Evolutionary conservation across 2,113 vertebrate species (phyloP).

Genomic region (Passer montanus): DNA sequence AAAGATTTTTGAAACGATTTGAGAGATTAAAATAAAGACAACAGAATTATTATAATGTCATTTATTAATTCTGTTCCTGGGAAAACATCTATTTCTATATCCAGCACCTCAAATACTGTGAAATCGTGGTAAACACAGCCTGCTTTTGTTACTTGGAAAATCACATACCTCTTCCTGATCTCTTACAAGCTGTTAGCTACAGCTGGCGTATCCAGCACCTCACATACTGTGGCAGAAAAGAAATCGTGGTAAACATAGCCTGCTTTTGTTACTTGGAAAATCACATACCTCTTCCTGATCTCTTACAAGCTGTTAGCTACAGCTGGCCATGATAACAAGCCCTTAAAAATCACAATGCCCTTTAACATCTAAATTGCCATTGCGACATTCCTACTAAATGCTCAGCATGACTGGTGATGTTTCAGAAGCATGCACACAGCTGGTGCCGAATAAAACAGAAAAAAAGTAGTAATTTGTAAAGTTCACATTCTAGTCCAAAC

Average conservation of each 20-base stretch:
- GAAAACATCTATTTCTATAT: slow-evolving; percentile 24
- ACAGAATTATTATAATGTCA: not conserved
- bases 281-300: slow-evolving; percentile 43
- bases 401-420: slow-evolving; percentile 42
- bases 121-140: not conserved
- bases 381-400: slow-evolving; percentile 50
- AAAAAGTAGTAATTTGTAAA: slow-evolving; percentile 24
- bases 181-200: slow-evolving; percentile 56
- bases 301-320: slow-evolving; percentile 56
- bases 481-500: not conserved
- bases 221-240: slow-evolving; percentile 1
- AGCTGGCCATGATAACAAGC: slow-evolving; percentile 55
- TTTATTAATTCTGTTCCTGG: not conserved
- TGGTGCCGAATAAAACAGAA: slow-evolving; percentile 20
- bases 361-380: slow-evolving; percentile 58
- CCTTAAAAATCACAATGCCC: slow-evolving; percentile 50
- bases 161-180: slow-evolving; percentile 43
- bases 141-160: slow-evolving; percentile 39
- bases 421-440: slow-evolving; percentile 60
- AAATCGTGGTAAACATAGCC: not conserved
- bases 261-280: slow-evolving; percentile 39
- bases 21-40: not conserved
- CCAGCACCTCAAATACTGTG: not conserved
- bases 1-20: not conserved
- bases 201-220: slow-evolving; percentile 26